phyloP scores from a whole-genome alignment of 2,797 vertebrate genomes.

The Acropternis orthonyx region DNA sequence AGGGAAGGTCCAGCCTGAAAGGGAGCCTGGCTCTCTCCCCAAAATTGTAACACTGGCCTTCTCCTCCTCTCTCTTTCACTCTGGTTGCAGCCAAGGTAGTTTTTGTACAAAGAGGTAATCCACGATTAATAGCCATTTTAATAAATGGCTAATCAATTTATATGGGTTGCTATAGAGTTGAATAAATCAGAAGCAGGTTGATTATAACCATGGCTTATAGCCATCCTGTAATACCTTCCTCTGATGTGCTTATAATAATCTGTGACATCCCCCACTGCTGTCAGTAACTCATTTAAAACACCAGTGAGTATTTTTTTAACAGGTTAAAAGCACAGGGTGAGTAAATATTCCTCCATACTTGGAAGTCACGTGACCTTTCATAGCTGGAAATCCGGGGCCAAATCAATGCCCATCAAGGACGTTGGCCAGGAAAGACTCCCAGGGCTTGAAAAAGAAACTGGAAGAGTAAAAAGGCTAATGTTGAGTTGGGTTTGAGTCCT shows the following conservation, averaged over 20 bases:
- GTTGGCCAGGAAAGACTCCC: background rate
- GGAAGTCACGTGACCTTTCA: background rate
- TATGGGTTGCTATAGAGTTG: constrained; percentile 15
- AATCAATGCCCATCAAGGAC: background rate
- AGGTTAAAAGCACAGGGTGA: background rate
- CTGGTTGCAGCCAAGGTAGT: background rate
- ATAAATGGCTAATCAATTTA: constrained; percentile 55
- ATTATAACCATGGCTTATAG: constrained; percentile 35
- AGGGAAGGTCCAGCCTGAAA: background rate
- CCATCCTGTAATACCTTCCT: constrained; percentile 36
- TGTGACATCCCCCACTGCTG: constrained; percentile 6
- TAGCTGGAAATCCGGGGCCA: background rate
- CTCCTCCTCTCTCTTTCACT: background rate
- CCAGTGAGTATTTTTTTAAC: background rate
- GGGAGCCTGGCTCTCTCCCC: background rate
- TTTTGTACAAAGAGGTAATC: background rate
- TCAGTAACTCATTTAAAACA: constrained; percentile 22
- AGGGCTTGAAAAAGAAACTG: background rate
- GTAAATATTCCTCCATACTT: background rate
- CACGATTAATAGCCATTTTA: constrained; percentile 1
- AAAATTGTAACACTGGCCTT: background rate
- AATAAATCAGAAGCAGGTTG: constrained; percentile 35
- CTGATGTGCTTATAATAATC: constrained; percentile 59
- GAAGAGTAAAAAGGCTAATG: background rate
- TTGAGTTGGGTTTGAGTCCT: too few species aligned